A percentile compares a stretch with the other conserved stretches of the same genome.
These are phyloP conservation scores for Lateolabrax maculatus DNA, from an alignment of 2,797 vertebrate genomes.

Conservation along the genomic window DNA sequence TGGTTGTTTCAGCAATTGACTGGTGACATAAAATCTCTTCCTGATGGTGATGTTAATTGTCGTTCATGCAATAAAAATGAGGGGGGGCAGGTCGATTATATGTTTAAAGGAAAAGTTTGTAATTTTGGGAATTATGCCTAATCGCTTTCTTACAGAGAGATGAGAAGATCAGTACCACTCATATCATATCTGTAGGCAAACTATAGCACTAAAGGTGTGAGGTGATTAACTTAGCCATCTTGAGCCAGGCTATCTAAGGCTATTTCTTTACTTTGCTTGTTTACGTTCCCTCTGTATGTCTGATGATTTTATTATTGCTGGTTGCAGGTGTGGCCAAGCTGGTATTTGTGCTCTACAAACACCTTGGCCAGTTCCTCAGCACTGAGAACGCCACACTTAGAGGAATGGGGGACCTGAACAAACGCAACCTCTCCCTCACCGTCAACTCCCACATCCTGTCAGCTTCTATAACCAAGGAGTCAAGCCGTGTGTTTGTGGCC, in stretches of 20 bases:
- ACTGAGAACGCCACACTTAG: slow-evolving; percentile 97
- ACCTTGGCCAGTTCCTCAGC: slow-evolving; percentile 96
- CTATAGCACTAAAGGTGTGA: not conserved
- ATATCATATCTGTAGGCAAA: not conserved
- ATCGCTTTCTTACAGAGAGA: not conserved
- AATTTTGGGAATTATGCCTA: not conserved
- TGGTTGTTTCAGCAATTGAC: not conserved
- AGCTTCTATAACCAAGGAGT: slow-evolving; percentile 98
- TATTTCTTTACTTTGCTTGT: slow-evolving; percentile 1
- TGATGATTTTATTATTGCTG: slow-evolving; percentile 25
- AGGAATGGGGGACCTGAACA: slow-evolving; percentile 77
- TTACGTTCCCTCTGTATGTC: not conserved
- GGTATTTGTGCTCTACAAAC: slow-evolving; percentile 99
- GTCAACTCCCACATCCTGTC: slow-evolving; percentile 99
- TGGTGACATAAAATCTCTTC: slow-evolving; percentile 4
- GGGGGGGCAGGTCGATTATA: not conserved
- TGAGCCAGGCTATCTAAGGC: too few relatives aligned
- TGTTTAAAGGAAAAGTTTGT: too few relatives aligned
- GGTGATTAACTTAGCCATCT: not conserved
- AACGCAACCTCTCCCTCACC: slow-evolving; percentile 87
- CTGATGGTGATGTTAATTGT: not conserved
- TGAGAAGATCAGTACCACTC: not conserved
- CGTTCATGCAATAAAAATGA: not conserved
- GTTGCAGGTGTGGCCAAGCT: slow-evolving; percentile 93
- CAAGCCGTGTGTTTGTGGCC: slow-evolving; percentile 95